Percentiles rank a stretch among this genome's conserved stretches.
phyloP scores from a whole-genome alignment of 2,888 invertebrate species.

The Drosophila nr. perissopoda region DNA sequence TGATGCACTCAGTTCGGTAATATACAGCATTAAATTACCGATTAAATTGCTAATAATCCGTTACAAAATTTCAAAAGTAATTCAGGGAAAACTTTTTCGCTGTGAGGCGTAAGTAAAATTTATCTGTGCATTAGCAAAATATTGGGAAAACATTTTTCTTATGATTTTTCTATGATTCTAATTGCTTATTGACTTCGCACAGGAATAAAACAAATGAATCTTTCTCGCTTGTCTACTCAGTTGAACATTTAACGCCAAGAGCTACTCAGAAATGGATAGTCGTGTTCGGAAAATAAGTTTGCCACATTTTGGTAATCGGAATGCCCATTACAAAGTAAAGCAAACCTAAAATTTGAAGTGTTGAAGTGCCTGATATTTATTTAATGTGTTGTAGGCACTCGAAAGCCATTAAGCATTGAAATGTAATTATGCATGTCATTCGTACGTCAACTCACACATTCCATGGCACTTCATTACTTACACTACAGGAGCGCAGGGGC shows the following conservation, averaged over 20 bases:
- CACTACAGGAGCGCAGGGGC: constrained; percentile 22
- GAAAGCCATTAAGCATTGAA: constrained; percentile 44
- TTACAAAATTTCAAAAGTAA: neutral
- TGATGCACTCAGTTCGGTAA: neutral
- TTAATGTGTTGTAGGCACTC: constrained; percentile 18
- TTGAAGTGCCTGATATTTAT: constrained; percentile 21
- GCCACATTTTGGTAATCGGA: neutral
- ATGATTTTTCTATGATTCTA: neutral
- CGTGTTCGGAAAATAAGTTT: neutral
- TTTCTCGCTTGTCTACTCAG: neutral
- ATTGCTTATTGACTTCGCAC: neutral
- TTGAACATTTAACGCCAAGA: neutral
- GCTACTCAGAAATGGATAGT: neutral
- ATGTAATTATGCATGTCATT: constrained; percentile 63
- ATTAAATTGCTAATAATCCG: neutral
- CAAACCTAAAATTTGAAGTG: constrained; percentile 26
- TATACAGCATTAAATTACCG: neutral
- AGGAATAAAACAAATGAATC: neutral
- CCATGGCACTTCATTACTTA: constrained; percentile 56
- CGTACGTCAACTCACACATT: constrained; percentile 57
- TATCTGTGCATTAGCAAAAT: neutral
- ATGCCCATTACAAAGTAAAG: constrained; percentile 1
- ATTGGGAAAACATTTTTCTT: neutral
- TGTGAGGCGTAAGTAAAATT: neutral
- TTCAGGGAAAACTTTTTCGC: too few relatives aligned